Percentiles rank a stretch among this genome's conserved stretches.
These are phyloP conservation scores for Clitarchus hookeri DNA, from an alignment of 2,888 invertebrate species.

Conservation along the genomic window DNA sequence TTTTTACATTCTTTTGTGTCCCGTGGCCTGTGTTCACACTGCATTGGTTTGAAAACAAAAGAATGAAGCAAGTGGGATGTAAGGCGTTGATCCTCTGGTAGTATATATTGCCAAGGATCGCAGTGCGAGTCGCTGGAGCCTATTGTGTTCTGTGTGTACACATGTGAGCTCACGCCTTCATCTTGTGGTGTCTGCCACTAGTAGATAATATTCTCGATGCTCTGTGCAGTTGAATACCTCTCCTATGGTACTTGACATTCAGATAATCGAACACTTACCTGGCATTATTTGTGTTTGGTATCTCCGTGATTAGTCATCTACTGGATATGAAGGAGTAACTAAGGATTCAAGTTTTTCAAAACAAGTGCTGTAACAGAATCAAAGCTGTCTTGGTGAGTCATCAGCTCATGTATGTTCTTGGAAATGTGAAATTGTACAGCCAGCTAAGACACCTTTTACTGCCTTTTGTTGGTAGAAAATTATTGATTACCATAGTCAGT, in stretches of 20 bases:
- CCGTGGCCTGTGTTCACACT: neutral
- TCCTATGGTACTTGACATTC: neutral
- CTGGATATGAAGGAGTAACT: too few relatives aligned
- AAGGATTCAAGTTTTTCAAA: too few relatives aligned
- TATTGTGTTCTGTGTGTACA: neutral
- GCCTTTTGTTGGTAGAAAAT: too few relatives aligned
- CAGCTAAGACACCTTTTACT: too few relatives aligned
- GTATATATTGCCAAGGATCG: neutral
- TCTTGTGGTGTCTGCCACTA: neutral
- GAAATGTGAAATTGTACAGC: too few relatives aligned
- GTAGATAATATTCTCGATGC: neutral
- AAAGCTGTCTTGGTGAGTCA: too few relatives aligned
- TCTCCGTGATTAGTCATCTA: too few relatives aligned
- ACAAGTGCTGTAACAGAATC: too few relatives aligned
- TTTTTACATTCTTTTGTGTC: neutral
- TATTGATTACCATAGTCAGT: too few relatives aligned
- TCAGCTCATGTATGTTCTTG: too few relatives aligned
- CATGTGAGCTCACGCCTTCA: neutral
- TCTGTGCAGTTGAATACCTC: neutral
- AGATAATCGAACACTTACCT: neutral
- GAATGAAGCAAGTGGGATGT: neutral
- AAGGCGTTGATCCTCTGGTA: neutral
- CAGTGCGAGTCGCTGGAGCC: neutral
- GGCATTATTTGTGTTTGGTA: neutral
- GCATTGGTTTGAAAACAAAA: neutral